Base-by-base conservation (phyloP, 2,888 invertebrate genomes). In the Encarsia formosa region DNA sequence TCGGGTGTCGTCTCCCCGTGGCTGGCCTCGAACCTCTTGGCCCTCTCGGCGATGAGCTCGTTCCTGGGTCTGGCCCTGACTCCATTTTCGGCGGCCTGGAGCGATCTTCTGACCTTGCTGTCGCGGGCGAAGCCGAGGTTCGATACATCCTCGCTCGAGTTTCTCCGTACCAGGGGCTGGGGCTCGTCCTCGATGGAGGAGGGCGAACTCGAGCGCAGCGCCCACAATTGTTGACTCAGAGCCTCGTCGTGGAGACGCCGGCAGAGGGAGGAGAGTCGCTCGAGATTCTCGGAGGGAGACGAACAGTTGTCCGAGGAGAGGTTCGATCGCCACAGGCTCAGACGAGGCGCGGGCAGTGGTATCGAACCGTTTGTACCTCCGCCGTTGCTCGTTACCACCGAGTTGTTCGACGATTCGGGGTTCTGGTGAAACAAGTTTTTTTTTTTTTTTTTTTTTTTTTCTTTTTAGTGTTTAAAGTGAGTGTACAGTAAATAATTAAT, bases 41-140 rank as follows among this genome's bases (percentile, higher is more conserved):
- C 47, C 2, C 50, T 22, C 26, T 52, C 56, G 16, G 53, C 53
- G 18, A 51, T 37, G 8, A 48, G 29, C 3, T 53, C 50, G 16
- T 41, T 37, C 40, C 50, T 43, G 8, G 9, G 9, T 8, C 24
- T 19, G 1, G n/a, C 2, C 6, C 16, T 35, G 2, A 18, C 31
- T 11, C 20, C 26, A 22, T 15, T 3, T 48, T 41, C 24, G 18
- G 15, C 23, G 37, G 24, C 19, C 15, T 34, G 84, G 59, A 87
- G 75, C 4, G 86, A 85, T 54, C 81, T 77, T 38, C 84, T 79
- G 52, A 81, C 75, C 62, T 81, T 81, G 13, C 85, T 84, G 42
- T 83, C 81, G 59, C 85, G 79, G 45, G 79, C 74, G 84, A 87
- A 87, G 52, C 70, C 67, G 15, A 73, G 58, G 26, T 75, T 67